These are phyloP conservation scores for Aptenodytes forsteri DNA, from an alignment of 2,113 vertebrate species.

Conservation along the genomic window DNA sequence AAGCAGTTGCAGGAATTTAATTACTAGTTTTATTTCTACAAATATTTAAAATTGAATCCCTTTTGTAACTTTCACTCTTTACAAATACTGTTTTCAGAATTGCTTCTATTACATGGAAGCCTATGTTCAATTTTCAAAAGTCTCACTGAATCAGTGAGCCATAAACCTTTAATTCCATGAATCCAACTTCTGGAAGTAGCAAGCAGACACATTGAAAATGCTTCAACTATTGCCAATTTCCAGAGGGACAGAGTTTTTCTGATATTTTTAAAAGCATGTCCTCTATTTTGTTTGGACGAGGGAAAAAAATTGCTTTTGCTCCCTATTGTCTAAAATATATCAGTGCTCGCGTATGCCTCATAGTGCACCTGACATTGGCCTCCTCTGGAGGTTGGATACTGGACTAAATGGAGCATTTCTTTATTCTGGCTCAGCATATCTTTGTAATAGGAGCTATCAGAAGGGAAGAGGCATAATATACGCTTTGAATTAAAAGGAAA, in stretches of 20 bases:
- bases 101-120: neutral
- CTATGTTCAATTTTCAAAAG: neutral
- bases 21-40: neutral
- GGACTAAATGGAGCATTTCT: slow-evolving; percentile 10
- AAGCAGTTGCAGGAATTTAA: neutral
- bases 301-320: neutral
- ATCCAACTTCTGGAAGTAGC: neutral
- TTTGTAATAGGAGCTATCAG: neutral
- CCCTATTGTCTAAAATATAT: neutral
- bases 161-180: neutral
- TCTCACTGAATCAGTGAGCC: neutral
- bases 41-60: neutral
- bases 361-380: neutral
- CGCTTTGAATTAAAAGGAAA: neutral
- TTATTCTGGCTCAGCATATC: neutral
- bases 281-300: neutral
- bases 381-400: neutral
- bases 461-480: neutral
- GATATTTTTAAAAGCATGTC: neutral
- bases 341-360: neutral
- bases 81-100: neutral
- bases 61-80: neutral
- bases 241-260: neutral
- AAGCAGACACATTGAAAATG: neutral
- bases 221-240: neutral